Base-by-base conservation (phyloP, 2,113 vertebrate species). In the Hippocampus comes region DNA sequence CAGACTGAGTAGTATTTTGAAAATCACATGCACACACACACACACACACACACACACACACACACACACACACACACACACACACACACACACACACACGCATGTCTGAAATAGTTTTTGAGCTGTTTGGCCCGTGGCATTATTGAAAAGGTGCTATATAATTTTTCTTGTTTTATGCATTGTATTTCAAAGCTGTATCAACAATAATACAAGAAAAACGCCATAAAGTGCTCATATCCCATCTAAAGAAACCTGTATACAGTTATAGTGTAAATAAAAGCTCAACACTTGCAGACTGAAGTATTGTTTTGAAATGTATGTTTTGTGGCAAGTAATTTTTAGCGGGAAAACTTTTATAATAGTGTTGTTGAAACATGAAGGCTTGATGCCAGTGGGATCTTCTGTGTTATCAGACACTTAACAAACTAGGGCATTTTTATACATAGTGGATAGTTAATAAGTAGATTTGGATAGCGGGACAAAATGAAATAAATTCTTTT, bases 121-220 rank as follows among this genome's bases (percentile, higher is more conserved):
- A 25, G 73, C 76, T 83, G 74, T 80, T 80, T 82, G 77, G 80
- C 72, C 71, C 67, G 77, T 71, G 70, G 72, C 77, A 83, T 88
- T 86, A 84, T 68, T 71, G 63, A 77, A 88, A 88, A 80, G 92
- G 93, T 93, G 91, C 92, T 93, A 92, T 77, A 76, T 91, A 64
- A 72, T 82, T 66, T 41, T 43, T 63, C 69, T 83, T 34, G 55
- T 87, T 80, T 78, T 77, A 77, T 78, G 78, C 78, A 27, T 57
- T 64, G 79, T 72, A 53, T 78, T 84, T 88, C 43, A 59, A 73
- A 68, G 25, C 1, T 59, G 18, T 46, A 87, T 46, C 78, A 51
- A 82, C 64, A 55, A 42, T 70, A 82, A 79, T 75, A 78, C 77
- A 81, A 83, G 75, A 81, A 23, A 73, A 82, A 76, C 74, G 79